These are phyloP conservation scores for Solen grandis DNA, from an alignment of 1,140 invertebrate species.

Conservation along the genomic window DNA sequence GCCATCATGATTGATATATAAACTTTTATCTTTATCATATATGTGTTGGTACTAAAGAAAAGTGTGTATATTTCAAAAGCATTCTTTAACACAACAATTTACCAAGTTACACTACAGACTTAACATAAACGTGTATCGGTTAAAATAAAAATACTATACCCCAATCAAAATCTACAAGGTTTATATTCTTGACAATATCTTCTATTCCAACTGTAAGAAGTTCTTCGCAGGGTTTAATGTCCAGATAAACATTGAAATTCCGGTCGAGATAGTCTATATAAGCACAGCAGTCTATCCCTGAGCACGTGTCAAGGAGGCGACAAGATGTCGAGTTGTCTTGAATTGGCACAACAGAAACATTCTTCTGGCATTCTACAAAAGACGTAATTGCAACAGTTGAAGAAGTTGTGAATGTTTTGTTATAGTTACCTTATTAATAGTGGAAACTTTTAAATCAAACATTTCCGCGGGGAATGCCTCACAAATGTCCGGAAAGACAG, in stretches of 20 bases:
- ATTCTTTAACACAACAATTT: slow-evolving; percentile 1
- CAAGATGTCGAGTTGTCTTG: not conserved
- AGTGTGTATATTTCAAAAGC: not conserved
- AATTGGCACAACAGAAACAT: not conserved
- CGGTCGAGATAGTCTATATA: not conserved
- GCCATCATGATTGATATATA: too few species aligned
- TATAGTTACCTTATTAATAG: too few species aligned
- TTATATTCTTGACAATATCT: not conserved
- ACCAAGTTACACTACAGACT: too few species aligned
- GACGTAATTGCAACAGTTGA: too few species aligned
- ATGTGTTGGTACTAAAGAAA: too few species aligned
- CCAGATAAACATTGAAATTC: not conserved
- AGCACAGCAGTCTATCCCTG: slow-evolving; percentile 6
- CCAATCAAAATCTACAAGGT: slow-evolving; percentile 9
- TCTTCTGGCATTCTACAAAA: not conserved
- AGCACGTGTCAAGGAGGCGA: slow-evolving; percentile 10
- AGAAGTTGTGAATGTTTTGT: too few species aligned
- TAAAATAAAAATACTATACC: not conserved
- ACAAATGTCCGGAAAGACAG: too few species aligned
- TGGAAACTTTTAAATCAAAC: too few species aligned
- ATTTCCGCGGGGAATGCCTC: too few species aligned
- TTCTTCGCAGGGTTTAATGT: slow-evolving; percentile 17
- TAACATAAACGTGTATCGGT: too few species aligned
- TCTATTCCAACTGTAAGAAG: slow-evolving; percentile 17
- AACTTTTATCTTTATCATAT: too few species aligned